Percentiles rank a stretch among this genome's conserved stretches.
phyloP scores from a whole-genome alignment of 1,140 invertebrate species.

The Plectrocnemia conspersa region DNA sequence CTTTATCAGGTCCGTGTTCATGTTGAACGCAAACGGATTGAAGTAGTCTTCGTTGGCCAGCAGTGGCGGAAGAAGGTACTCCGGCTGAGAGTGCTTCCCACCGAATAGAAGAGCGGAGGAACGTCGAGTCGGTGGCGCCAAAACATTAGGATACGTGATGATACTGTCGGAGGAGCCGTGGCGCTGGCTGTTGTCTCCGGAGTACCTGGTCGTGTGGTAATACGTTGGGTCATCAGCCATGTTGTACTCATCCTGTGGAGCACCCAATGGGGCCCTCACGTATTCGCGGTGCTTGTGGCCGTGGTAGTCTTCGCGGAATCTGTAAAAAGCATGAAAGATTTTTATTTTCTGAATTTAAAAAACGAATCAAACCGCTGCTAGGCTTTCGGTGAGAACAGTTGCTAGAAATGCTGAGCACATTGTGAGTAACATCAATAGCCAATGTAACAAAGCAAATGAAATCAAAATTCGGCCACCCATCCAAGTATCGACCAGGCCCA shows the following conservation, averaged over 20 bases:
- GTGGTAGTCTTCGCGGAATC: conserved; percentile 31
- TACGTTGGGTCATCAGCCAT: conserved; percentile 31
- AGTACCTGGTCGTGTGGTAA: conserved; percentile 31
- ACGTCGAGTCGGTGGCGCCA: conserved; percentile 39
- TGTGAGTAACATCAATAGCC: too few relatives aligned
- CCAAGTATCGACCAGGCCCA: too few relatives aligned
- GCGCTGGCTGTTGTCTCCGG: conserved; percentile 29
- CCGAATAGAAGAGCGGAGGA: conserved; percentile 2
- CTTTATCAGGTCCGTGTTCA: conserved; percentile 9
- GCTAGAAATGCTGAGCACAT: too few relatives aligned
- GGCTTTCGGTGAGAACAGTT: too few relatives aligned
- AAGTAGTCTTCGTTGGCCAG: conserved; percentile 12
- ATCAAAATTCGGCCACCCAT: too few relatives aligned
- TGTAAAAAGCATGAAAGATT: too few relatives aligned
- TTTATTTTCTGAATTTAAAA: too few relatives aligned
- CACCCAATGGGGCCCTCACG: conserved; percentile 27
- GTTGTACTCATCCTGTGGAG: conserved; percentile 27
- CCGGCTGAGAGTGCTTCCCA: conserved; percentile 2
- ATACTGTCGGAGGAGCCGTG: conserved; percentile 34
- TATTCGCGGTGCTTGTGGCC: conserved; percentile 31
- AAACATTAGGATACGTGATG: conserved; percentile 42
- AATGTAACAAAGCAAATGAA: too few relatives aligned
- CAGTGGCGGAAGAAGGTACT: conserved; percentile 3
- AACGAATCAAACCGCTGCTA: too few relatives aligned
- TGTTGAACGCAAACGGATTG: conserved; percentile 24